phyloP scores from a whole-genome alignment of 2,113 vertebrate species.

The Stigmatopora nigra region DNA sequence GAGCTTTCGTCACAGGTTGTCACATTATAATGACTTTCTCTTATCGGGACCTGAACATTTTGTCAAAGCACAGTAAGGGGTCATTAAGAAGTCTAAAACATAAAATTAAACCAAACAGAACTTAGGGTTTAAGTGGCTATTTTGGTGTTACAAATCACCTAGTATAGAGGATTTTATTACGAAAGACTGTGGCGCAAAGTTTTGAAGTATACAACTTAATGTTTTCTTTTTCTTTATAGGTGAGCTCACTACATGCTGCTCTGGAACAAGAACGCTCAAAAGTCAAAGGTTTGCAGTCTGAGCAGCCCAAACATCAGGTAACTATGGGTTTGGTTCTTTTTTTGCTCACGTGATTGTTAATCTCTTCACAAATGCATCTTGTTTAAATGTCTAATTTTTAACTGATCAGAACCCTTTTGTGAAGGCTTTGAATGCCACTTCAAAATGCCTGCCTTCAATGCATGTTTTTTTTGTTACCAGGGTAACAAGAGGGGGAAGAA shows the following conservation, averaged over 20 bases:
- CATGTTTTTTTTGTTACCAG: constrained; percentile 63
- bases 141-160: no score
- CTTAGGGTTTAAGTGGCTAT: no score
- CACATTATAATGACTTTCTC: constrained; percentile 8
- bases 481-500: constrained; percentile 84
- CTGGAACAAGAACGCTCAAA: constrained; percentile 92
- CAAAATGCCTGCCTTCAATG: not conserved
- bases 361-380: not conserved
- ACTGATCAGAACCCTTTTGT: no score
- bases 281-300: constrained; percentile 85
- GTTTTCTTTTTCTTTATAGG: constrained; percentile 64
- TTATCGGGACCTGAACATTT: not conserved
- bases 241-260: constrained; percentile 79
- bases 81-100: no score
- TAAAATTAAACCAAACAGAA: no score
- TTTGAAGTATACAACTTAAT: not conserved
- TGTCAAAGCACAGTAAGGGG: no score
- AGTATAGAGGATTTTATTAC: no score
- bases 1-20: constrained; percentile 84
- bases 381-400: no score
- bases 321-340: not conserved
- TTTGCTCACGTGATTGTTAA: not conserved
- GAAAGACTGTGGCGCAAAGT: no score
- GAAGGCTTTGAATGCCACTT: not conserved
- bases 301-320: constrained; percentile 89